These are phyloP conservation scores for Drosophila sucinea DNA, from an alignment of 1,140 invertebrate genomes.

Conservation along the genomic window DNA sequence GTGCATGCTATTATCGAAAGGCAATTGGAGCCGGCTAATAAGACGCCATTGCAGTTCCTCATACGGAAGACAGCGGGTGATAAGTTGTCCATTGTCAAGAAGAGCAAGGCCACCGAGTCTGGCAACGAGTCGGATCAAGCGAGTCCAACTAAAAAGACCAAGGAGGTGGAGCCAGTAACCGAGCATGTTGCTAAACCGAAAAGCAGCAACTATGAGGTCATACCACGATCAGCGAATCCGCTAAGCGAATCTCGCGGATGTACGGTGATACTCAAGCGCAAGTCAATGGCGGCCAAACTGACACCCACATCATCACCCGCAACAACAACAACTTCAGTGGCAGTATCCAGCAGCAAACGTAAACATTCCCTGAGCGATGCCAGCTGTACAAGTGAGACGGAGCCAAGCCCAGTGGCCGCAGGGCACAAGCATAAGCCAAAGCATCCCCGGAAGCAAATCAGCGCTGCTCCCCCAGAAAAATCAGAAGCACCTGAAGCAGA, in stretches of 20 bases:
- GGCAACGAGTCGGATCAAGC: conserved; percentile 74
- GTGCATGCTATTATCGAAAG: conserved; percentile 64
- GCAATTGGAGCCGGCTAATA: conserved; percentile 77
- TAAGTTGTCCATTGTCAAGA: conserved; percentile 80
- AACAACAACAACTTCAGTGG: not conserved
- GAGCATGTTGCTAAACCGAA: conserved; percentile 54
- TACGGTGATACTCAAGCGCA: conserved; percentile 76
- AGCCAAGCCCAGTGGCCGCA: conserved; percentile 30
- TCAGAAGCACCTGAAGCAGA: not conserved
- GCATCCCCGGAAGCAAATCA: conserved; percentile 44
- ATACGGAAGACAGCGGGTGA: conserved; percentile 77
- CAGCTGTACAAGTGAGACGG: conserved; percentile 57
- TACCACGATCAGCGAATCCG: conserved; percentile 53
- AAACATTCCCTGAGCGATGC: conserved; percentile 66
- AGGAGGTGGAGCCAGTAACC: not conserved
- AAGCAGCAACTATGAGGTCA: conserved; percentile 72
- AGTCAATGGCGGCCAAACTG: conserved; percentile 57
- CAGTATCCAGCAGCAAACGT: conserved; percentile 31
- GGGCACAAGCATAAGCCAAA: conserved; percentile 50
- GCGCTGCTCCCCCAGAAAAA: not conserved
- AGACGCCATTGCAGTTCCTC: conserved; percentile 75
- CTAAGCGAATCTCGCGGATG: conserved; percentile 59
- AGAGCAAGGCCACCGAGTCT: conserved; percentile 66
- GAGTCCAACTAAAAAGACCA: conserved; percentile 53
- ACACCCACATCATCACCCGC: not conserved